These are phyloP conservation scores for Bruchidius siliquastri DNA, from an alignment of 2,888 invertebrate genomes.

Conservation along the genomic window DNA sequence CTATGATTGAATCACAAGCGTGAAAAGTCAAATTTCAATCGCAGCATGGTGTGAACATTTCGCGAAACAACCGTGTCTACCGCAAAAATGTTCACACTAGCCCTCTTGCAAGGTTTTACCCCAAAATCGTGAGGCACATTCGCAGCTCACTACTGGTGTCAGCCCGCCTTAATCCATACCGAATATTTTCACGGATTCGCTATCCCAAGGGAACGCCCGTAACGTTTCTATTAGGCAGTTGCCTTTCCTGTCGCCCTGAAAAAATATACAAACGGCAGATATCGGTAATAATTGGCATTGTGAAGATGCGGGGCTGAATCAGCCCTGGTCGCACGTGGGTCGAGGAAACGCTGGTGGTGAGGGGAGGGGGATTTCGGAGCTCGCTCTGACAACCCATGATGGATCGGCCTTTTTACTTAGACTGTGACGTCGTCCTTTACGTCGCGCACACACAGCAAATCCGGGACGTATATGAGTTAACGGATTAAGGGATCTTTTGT, in stretches of 20 bases:
- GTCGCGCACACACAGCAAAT: constrained; percentile 15
- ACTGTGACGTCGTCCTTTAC: constrained; percentile 39
- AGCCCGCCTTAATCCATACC: background rate
- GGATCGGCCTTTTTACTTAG: constrained; percentile 50
- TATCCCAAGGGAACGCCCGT: constrained; percentile 9
- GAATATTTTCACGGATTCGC: background rate
- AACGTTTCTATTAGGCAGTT: constrained; percentile 21
- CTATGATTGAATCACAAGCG: too few relatives aligned
- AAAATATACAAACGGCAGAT: constrained; percentile 27
- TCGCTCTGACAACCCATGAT: constrained; percentile 51
- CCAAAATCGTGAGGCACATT: too few relatives aligned
- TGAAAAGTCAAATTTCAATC: too few relatives aligned
- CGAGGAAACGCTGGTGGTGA: constrained; percentile 37
- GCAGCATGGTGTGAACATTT: too few relatives aligned
- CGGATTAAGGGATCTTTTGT: constrained; percentile 22
- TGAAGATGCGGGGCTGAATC: constrained; percentile 38
- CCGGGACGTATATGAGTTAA: constrained; percentile 23
- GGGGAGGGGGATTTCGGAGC: constrained; percentile 42
- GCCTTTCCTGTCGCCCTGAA: constrained; percentile 13
- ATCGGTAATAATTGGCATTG: constrained; percentile 37
- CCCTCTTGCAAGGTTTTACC: too few relatives aligned
- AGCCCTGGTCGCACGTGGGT: constrained; percentile 27
- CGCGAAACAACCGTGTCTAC: too few relatives aligned
- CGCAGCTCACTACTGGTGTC: too few relatives aligned
- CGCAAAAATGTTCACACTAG: too few relatives aligned